Conservation (phyloP, 2,797 vertebrate genomes). For the Notolabrus celidotus region DNA sequence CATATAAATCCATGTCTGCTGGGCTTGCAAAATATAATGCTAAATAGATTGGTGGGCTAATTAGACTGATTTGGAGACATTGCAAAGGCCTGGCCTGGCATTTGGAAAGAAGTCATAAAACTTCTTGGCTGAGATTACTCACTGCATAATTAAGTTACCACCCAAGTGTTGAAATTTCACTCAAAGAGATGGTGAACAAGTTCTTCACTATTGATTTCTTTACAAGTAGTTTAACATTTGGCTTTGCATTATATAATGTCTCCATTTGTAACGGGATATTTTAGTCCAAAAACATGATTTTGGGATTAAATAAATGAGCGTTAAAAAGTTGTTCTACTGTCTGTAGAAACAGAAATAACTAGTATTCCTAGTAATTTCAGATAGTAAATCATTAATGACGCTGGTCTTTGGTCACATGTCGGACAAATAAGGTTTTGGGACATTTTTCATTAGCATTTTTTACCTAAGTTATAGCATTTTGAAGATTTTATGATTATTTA, state of each 20-base stretch:
- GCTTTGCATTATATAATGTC: neutral
- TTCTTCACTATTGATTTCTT: neutral
- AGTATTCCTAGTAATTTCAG: too few relatives aligned
- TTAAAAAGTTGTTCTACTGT: neutral
- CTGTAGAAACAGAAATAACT: neutral
- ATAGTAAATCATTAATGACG: neutral
- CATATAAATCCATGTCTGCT: neutral
- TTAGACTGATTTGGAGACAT: conserved; percentile 38
- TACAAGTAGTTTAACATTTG: neutral
- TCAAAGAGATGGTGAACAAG: conserved; percentile 22
- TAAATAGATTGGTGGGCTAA: conserved; percentile 28
- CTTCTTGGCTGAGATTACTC: conserved; percentile 33
- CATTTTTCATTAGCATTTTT: too few relatives aligned
- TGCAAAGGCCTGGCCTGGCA: conserved; percentile 30
- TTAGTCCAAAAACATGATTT: neutral
- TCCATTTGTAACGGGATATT: neutral
- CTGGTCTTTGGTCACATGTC: too few relatives aligned
- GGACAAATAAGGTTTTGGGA: too few relatives aligned
- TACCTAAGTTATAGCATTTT: neutral
- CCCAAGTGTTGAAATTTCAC: conserved; percentile 23
- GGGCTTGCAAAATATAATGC: conserved; percentile 13
- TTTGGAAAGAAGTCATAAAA: conserved; percentile 46
- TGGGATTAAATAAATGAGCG: neutral
- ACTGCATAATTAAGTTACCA: conserved; percentile 33
- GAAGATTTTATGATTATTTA: too few relatives aligned